Conservation (phyloP, 2,888 invertebrate species). For the Tetropium fuscum region DNA sequence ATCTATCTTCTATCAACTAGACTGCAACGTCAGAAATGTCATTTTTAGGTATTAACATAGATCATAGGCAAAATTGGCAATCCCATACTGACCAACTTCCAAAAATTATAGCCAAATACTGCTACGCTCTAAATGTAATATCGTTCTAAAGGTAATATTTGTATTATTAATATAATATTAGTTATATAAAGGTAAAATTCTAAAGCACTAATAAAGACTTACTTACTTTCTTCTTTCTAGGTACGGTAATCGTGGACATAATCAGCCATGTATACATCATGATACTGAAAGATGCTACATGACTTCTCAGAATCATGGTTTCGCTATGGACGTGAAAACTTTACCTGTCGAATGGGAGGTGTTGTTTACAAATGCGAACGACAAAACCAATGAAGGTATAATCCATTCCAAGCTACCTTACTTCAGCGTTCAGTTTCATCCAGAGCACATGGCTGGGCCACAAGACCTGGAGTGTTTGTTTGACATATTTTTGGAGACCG, state of each 20-base stretch:
- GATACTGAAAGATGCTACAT: constrained; percentile 93
- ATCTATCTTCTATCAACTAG: too few relatives aligned
- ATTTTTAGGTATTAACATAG: too few relatives aligned
- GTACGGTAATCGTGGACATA: constrained; percentile 98
- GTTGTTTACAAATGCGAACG: constrained; percentile 96
- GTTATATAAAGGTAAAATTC: too few relatives aligned
- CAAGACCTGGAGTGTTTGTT: constrained; percentile 95
- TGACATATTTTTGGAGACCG: constrained; percentile 88
- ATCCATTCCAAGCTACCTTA: constrained; percentile 87
- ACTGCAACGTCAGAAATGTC: too few relatives aligned
- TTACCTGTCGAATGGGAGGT: constrained; percentile 86
- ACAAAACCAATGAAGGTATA: constrained; percentile 96
- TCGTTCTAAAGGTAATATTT: too few relatives aligned
- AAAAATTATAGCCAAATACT: too few relatives aligned
- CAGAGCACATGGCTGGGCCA: constrained; percentile 97
- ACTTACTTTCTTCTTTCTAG: constrained; percentile 66
- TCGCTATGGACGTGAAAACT: constrained; percentile 83
- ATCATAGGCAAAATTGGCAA: too few relatives aligned
- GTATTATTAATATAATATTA: too few relatives aligned
- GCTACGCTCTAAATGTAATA: too few relatives aligned
- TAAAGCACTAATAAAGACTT: too few relatives aligned
- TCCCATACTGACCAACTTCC: too few relatives aligned
- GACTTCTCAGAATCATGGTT: constrained; percentile 99
- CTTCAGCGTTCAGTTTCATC: constrained; percentile 99
- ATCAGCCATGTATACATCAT: constrained; percentile 94